These are phyloP conservation scores for Shinisaurus crocodilurus DNA, from an alignment of 2,113 vertebrate species.

Conservation along the genomic window DNA sequence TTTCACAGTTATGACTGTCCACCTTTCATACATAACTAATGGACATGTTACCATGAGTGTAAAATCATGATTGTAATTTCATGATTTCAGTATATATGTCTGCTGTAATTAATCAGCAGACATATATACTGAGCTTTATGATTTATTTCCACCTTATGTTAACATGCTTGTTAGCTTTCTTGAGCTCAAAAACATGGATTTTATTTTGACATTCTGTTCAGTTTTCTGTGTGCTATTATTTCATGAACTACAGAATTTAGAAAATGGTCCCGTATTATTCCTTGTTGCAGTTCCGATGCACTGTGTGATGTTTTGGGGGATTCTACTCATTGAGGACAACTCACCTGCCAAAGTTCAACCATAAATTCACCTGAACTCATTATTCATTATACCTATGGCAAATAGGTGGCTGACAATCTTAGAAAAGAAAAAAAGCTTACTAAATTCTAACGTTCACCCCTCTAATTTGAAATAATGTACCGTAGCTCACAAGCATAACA, in stretches of 20 bases:
- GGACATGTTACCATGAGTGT: background rate
- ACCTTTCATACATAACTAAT: background rate
- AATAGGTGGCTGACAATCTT: background rate
- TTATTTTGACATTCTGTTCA: background rate
- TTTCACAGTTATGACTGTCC: background rate
- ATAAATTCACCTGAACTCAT: background rate
- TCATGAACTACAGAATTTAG: background rate
- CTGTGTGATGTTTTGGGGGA: too few species aligned
- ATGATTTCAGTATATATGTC: too few species aligned
- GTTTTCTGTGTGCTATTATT: background rate
- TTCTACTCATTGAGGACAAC: background rate
- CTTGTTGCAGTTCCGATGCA: background rate
- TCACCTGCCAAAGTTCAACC: background rate
- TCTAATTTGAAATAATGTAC: background rate
- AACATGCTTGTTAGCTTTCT: background rate
- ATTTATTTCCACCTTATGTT: background rate
- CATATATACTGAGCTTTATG: background rate
- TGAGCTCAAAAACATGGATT: background rate
- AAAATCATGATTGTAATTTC: too few species aligned
- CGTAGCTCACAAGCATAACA: constrained; percentile 6
- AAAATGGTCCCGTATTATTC: background rate
- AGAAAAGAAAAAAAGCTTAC: background rate
- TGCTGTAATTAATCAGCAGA: too few species aligned
- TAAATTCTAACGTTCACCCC: background rate
- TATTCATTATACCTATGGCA: background rate